phyloP scores from a whole-genome alignment of 2,797 vertebrate genomes.

The Zonotrichia albicollis region DNA sequence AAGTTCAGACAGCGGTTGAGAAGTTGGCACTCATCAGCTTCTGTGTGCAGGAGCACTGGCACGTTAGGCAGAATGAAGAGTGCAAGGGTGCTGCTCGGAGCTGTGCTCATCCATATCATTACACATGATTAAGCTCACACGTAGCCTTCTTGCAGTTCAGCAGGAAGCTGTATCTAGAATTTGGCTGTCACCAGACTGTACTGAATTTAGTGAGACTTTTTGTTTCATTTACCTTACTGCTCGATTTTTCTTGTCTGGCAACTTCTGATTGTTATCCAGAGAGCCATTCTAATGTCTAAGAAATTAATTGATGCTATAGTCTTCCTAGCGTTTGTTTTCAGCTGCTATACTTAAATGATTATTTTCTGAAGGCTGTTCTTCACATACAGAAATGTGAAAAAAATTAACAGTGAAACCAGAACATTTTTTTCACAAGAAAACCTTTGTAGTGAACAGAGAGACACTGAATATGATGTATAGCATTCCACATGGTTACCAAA shows the following conservation, averaged over 20 bases:
- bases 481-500: background rate
- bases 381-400: background rate
- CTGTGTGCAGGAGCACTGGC: background rate
- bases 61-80: background rate
- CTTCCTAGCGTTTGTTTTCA: background rate
- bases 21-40: background rate
- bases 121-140: background rate
- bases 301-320: background rate
- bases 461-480: background rate
- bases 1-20: background rate
- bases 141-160: background rate
- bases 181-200: background rate
- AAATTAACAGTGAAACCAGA: background rate
- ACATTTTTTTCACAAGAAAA: background rate
- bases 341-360: background rate
- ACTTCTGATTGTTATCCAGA: conserved; percentile 10
- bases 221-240: background rate
- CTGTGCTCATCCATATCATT: background rate
- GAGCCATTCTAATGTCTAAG: background rate
- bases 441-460: background rate
- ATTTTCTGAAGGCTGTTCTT: background rate
- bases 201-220: background rate
- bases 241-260: background rate
- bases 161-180: background rate
- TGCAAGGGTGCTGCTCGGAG: background rate